Percentiles rank a stretch among this genome's conserved stretches.
Conservation (phyloP, 2,888 invertebrate genomes). For the Heteropelma amictum region DNA sequence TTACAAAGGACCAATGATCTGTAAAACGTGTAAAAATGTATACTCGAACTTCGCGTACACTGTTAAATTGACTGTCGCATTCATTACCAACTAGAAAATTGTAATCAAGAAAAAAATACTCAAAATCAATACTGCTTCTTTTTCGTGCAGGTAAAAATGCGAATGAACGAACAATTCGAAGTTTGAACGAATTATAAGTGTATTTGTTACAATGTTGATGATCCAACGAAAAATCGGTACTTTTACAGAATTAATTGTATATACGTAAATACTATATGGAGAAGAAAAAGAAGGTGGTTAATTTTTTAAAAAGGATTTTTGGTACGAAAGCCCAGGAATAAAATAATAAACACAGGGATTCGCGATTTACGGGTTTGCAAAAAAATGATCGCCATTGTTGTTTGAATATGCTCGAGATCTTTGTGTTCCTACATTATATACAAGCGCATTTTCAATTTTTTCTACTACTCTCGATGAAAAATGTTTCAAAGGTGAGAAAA, state of each 20-base stretch:
- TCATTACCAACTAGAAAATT: background rate
- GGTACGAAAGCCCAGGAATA: background rate
- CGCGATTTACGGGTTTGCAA: slow-evolving; percentile 25
- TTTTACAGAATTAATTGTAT: background rate
- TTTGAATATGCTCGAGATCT: background rate
- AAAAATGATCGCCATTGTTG: slow-evolving; percentile 9
- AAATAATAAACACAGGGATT: slow-evolving; percentile 27
- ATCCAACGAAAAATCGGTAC: slow-evolving; percentile 2
- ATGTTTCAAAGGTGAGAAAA: too few relatives aligned
- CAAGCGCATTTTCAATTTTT: too few relatives aligned
- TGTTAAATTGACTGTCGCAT: slow-evolving; percentile 8
- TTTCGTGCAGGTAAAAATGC: background rate
- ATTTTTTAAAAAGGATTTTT: background rate
- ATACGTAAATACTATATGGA: background rate
- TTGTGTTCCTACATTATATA: background rate
- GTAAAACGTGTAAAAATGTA: slow-evolving; percentile 7
- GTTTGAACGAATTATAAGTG: background rate
- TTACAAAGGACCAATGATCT: slow-evolving; percentile 45
- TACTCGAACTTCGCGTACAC: slow-evolving; percentile 27
- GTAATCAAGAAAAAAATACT: background rate
- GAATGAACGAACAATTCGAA: background rate
- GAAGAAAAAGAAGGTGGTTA: background rate
- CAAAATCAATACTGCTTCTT: background rate
- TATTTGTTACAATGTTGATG: background rate
- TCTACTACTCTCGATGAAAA: too few relatives aligned